phyloP scores from a whole-genome alignment of 2,797 vertebrate species.

The Leptoclinus maculatus region DNA sequence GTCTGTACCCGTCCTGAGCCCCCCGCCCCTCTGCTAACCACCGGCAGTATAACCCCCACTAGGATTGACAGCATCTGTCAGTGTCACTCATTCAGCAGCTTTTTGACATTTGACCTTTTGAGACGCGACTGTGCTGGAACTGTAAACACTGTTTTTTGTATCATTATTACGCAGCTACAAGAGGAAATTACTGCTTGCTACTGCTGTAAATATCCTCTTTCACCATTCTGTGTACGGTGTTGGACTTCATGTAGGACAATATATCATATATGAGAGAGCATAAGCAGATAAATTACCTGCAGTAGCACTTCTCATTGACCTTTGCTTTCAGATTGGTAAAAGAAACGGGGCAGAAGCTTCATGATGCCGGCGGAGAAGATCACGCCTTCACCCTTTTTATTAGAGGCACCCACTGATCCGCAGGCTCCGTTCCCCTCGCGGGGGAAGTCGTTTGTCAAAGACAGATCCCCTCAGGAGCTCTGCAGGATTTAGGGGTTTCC shows the following conservation, averaged over 20 bases:
- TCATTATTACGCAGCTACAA: slow-evolving; percentile 25
- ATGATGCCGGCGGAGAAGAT: slow-evolving; percentile 61
- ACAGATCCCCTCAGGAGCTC: slow-evolving; percentile 70
- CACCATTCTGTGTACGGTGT: not conserved
- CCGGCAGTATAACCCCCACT: slow-evolving; percentile 57
- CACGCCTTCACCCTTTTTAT: slow-evolving; percentile 59
- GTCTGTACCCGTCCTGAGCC: slow-evolving; percentile 60
- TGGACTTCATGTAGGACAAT: slow-evolving; percentile 10
- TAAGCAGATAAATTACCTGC: slow-evolving; percentile 30
- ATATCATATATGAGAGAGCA: not conserved
- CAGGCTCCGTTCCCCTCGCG: slow-evolving; percentile 39
- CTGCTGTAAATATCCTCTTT: slow-evolving; percentile 24
- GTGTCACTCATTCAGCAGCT: slow-evolving; percentile 72
- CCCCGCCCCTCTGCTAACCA: slow-evolving; percentile 37
- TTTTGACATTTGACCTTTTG: slow-evolving; percentile 75
- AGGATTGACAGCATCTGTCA: slow-evolving; percentile 77
- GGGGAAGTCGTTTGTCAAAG: slow-evolving; percentile 79
- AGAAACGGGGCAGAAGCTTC: slow-evolving; percentile 46
- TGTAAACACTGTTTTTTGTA: slow-evolving; percentile 54
- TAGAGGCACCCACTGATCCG: slow-evolving; percentile 57
- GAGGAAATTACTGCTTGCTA: slow-evolving; percentile 10
- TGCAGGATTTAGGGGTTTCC: slow-evolving; percentile 80
- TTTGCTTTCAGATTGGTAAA: slow-evolving; percentile 47
- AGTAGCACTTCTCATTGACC: slow-evolving; percentile 50
- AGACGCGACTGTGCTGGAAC: slow-evolving; percentile 38